A percentile compares a stretch with the other conserved stretches of the same genome.
These are phyloP conservation scores for Pseudochromis fuscus DNA, from an alignment of 2,797 vertebrate genomes.

Conservation along the genomic window DNA sequence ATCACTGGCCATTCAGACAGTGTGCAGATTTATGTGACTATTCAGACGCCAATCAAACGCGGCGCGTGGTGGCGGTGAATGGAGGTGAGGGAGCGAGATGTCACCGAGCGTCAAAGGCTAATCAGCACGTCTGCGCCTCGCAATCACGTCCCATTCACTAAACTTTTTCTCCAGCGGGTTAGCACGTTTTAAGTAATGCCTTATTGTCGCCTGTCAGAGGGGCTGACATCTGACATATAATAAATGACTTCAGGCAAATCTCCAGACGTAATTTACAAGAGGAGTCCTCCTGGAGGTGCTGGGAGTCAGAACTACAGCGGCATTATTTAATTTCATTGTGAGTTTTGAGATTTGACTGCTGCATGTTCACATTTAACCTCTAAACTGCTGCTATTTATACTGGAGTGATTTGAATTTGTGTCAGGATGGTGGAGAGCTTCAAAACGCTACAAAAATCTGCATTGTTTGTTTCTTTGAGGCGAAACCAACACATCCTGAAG, in stretches of 20 bases:
- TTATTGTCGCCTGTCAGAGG: slow-evolving; percentile 55
- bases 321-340: slow-evolving; percentile 1
- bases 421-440: no score
- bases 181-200: slow-evolving; percentile 47
- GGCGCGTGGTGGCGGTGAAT: background rate
- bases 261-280: background rate
- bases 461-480: background rate
- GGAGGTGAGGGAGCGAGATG: slow-evolving; percentile 57
- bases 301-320: background rate
- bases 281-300: background rate
- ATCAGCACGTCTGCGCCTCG: slow-evolving; percentile 71
- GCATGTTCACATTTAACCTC: background rate
- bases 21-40: slow-evolving; percentile 33
- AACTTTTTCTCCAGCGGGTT: slow-evolving; percentile 44
- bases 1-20: slow-evolving; percentile 75
- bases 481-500: background rate
- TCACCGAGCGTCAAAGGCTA: slow-evolving; percentile 66
- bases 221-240: slow-evolving; percentile 54
- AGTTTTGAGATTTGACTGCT: background rate
- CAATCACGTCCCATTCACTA: slow-evolving; percentile 83
- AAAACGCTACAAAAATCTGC: background rate
- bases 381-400: background rate
- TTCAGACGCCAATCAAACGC: slow-evolving; percentile 71
- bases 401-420: background rate
- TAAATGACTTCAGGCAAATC: slow-evolving; percentile 47